A percentile compares a stretch with the other conserved stretches of the same genome.
Conservation (phyloP, 2,888 invertebrate genomes). For the Ommatoiulus sabulosus region DNA sequence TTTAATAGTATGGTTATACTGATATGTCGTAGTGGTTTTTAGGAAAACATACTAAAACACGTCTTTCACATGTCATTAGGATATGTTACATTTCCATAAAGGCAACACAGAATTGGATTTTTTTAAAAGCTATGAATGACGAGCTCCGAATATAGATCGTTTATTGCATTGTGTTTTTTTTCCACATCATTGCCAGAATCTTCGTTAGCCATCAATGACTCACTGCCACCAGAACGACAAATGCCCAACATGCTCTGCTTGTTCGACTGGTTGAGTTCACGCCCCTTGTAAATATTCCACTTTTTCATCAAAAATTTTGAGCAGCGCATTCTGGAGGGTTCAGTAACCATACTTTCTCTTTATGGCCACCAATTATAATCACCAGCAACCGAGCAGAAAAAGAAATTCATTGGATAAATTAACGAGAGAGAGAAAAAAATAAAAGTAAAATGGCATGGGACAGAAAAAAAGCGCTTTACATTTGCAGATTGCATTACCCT, state of each 20-base stretch:
- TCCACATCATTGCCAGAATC: not conserved
- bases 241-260: not conserved
- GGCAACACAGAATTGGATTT: no score
- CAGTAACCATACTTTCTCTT: conserved; percentile 24
- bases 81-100: no score
- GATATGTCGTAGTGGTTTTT: no score
- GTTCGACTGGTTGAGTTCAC: not conserved
- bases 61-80: no score
- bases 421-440: conserved; percentile 24
- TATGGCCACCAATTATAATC: conserved; percentile 28
- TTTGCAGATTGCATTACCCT: conserved; percentile 15
- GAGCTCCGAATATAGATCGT: not conserved
- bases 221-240: not conserved
- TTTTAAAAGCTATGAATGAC: not conserved
- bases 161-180: not conserved
- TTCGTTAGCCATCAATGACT: not conserved
- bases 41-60: no score
- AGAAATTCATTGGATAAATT: conserved; percentile 35
- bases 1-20: no score
- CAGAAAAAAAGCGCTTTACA: not conserved
- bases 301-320: conserved; percentile 1
- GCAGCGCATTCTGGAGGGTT: not conserved
- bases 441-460: not conserved
- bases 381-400: not conserved
- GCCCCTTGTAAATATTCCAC: not conserved